These are phyloP conservation scores for Diadegma fenestrale DNA, from an alignment of 2,888 invertebrate genomes.

Conservation along the genomic window DNA sequence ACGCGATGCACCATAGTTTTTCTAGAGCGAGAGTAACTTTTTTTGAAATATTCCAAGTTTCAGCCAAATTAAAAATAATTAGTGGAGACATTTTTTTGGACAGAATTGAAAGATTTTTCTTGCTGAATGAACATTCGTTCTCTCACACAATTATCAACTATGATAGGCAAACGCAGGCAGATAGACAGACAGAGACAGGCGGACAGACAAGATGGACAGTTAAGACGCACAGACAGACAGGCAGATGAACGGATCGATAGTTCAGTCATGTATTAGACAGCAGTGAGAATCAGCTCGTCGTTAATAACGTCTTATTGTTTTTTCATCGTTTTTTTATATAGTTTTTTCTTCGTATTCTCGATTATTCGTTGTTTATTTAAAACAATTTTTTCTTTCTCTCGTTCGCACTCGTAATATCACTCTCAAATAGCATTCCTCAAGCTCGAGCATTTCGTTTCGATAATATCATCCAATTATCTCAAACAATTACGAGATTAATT, in stretches of 20 bases:
- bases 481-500: constrained; percentile 14
- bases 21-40: background rate
- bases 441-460: background rate
- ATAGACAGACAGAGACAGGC: constrained; percentile 73
- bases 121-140: constrained; percentile 6
- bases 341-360: constrained; percentile 68
- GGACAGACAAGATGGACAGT: constrained; percentile 70
- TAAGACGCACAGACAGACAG: constrained; percentile 73
- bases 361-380: constrained; percentile 81
- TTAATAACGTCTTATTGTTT: constrained; percentile 70
- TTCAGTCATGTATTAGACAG: constrained; percentile 77
- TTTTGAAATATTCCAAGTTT: background rate
- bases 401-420: constrained; percentile 17
- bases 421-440: constrained; percentile 33
- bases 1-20: background rate
- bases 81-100: background rate
- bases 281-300: constrained; percentile 75
- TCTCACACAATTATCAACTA: constrained; percentile 44
- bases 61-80: background rate
- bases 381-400: constrained; percentile 71
- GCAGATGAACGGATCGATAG: constrained; percentile 76
- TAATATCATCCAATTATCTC: background rate
- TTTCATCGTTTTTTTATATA: constrained; percentile 32
- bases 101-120: background rate
- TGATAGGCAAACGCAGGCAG: constrained; percentile 71